Evolutionary conservation across 1,140 invertebrate genomes (phyloP).

Genomic region (Aricia agestis): DNA sequence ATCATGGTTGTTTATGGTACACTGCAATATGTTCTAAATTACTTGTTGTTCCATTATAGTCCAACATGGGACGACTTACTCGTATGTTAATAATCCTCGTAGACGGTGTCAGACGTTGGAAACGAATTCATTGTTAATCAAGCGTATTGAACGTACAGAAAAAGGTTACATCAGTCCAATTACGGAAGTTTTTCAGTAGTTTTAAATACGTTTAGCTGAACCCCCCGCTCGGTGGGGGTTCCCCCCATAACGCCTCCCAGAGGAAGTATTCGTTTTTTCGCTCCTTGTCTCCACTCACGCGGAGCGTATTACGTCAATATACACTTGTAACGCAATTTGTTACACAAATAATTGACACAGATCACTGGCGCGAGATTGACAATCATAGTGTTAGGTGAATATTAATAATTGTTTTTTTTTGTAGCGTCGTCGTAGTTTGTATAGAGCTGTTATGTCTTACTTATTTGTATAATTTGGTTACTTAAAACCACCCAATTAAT

Average conservation of each 20-base stretch:
- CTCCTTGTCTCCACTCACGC: slow-evolving; percentile 53
- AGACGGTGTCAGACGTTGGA: background rate
- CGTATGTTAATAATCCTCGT: no score
- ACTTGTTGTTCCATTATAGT: no score
- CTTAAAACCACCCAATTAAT: no score
- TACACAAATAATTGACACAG: slow-evolving; percentile 52
- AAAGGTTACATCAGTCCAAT: slow-evolving; percentile 14
- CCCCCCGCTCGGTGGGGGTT: slow-evolving; percentile 38
- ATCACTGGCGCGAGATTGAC: slow-evolving; percentile 40
- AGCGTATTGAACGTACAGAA: background rate
- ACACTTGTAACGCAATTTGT: slow-evolving; percentile 57
- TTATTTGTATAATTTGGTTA: no score
- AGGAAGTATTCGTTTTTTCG: slow-evolving; percentile 60
- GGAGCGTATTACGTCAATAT: slow-evolving; percentile 54
- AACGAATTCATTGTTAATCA: background rate
- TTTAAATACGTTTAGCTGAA: slow-evolving; percentile 18
- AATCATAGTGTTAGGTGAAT: no score
- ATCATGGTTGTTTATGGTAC: no score
- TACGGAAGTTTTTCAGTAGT: background rate
- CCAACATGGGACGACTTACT: no score
- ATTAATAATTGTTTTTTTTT: no score
- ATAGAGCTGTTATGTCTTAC: no score
- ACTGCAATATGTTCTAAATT: no score
- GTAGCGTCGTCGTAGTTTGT: no score
- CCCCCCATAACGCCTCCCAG: slow-evolving; percentile 40